phyloP scores from a whole-genome alignment of 2,113 vertebrate species.

The Rhabdornis inornatus region DNA sequence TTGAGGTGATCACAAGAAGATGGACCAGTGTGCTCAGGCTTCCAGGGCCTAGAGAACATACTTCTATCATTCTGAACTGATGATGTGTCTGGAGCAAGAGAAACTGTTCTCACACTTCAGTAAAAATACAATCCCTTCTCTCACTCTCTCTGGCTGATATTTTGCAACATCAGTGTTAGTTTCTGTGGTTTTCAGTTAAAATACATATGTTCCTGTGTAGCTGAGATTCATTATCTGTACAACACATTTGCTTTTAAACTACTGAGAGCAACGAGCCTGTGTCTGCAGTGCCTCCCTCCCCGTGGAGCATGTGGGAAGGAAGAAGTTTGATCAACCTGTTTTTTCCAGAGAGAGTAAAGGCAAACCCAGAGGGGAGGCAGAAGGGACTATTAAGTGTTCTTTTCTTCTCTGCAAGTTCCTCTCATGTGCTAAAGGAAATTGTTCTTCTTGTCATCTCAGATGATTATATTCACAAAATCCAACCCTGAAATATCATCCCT shows the following conservation, averaged over 20 bases:
- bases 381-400: background rate
- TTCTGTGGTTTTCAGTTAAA: background rate
- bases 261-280: background rate
- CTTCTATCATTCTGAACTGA: background rate
- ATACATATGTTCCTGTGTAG: background rate
- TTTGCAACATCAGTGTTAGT: background rate
- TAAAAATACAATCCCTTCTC: background rate
- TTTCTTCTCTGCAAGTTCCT: background rate
- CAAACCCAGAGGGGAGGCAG: background rate
- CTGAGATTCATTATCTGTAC: background rate
- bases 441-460: background rate
- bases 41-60: background rate
- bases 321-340: background rate
- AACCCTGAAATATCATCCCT: background rate
- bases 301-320: background rate
- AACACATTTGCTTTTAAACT: background rate
- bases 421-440: background rate
- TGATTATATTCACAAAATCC: background rate
- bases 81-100: background rate
- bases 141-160: background rate
- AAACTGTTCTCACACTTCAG: background rate
- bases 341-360: background rate
- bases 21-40: background rate
- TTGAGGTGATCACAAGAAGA: background rate
- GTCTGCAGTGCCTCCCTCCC: background rate